Conservation (phyloP, 2,888 invertebrate species). For the Yponomeuta plumbellus region DNA sequence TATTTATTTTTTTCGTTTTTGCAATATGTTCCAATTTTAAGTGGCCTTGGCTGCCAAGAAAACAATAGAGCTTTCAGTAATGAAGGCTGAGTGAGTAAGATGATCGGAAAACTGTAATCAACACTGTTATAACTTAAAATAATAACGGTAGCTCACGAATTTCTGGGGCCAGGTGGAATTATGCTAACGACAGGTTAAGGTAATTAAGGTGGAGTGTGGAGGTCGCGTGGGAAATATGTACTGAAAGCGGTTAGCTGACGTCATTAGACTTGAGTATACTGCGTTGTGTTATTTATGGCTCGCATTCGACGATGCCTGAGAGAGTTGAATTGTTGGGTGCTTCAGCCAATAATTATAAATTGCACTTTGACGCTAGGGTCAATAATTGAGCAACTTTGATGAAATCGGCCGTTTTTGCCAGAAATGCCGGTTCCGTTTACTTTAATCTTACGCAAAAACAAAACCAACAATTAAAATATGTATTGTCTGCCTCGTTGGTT, state of each 20-base stretch:
- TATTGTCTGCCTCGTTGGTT: too few species aligned
- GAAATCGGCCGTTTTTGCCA: too few species aligned
- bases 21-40: not conserved
- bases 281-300: not conserved
- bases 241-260: constrained; percentile 11
- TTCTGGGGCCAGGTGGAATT: not conserved
- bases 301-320: not conserved
- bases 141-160: not conserved
- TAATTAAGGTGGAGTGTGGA: constrained; percentile 3
- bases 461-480: too few species aligned
- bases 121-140: not conserved
- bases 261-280: not conserved
- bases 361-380: too few species aligned
- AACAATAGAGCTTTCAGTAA: not conserved
- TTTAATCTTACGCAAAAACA: too few species aligned
- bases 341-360: not conserved
- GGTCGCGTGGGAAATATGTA: constrained; percentile 13
- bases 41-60: not conserved
- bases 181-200: constrained; percentile 9
- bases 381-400: too few species aligned
- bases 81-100: not conserved
- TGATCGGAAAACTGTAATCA: not conserved
- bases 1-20: not conserved
- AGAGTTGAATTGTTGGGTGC: not conserved
- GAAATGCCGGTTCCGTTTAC: too few species aligned